Evolutionary conservation across 1,140 invertebrate species (phyloP).

Genomic region (Venustaconcha ellipsiformis): DNA sequence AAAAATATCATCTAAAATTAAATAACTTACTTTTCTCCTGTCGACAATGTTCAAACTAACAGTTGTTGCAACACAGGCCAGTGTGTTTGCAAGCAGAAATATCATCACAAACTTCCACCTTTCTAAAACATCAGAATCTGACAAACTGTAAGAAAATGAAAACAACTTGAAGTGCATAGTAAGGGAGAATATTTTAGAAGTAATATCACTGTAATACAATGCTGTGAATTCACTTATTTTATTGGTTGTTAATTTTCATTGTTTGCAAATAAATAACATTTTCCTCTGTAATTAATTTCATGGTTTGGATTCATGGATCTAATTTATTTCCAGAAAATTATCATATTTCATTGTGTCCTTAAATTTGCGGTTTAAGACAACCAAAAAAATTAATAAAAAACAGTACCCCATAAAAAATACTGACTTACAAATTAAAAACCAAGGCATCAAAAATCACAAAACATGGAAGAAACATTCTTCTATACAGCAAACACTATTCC

Average conservation of each 20-base stretch:
- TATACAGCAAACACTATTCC: too few relatives aligned
- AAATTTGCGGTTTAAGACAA: too few relatives aligned
- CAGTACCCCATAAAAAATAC: too few relatives aligned
- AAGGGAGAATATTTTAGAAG: background rate
- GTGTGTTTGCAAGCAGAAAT: slow-evolving; percentile 64
- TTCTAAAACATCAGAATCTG: slow-evolving; percentile 37
- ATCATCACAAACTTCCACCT: slow-evolving; percentile 70
- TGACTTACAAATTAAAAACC: too few relatives aligned
- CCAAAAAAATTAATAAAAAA: too few relatives aligned
- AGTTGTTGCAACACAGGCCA: slow-evolving; percentile 62
- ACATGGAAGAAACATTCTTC: too few relatives aligned
- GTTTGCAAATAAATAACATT: background rate
- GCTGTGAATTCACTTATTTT: background rate
- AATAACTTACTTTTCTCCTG: slow-evolving; percentile 56
- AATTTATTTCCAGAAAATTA: background rate
- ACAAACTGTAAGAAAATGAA: slow-evolving; percentile 29
- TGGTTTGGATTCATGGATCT: background rate
- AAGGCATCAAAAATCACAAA: too few relatives aligned
- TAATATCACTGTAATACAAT: background rate
- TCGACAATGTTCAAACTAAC: slow-evolving; percentile 64
- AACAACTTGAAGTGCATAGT: background rate
- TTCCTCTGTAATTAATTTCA: background rate
- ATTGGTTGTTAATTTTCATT: background rate
- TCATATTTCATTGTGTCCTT: background rate
- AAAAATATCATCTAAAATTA: background rate